Base-by-base conservation (phyloP, 2,888 invertebrate species). In the Bugula neritina region DNA sequence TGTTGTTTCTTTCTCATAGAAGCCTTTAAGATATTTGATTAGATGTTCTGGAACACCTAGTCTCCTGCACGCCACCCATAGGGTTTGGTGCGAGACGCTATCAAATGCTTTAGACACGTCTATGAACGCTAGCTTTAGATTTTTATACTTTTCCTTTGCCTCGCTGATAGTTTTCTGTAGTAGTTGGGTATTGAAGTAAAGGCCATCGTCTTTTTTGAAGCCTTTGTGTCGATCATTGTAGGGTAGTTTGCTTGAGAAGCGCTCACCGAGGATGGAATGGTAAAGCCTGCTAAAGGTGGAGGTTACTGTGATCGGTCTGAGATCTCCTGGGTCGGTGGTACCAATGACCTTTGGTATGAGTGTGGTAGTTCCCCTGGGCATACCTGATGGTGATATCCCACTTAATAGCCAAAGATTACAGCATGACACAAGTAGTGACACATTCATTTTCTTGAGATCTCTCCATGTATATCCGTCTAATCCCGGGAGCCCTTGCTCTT, bases 31-130 rank as follows among this genome's bases (percentile, higher is more conserved):
- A 25, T 57, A 57, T 5, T 57, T 13, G 5, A 57, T 25, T 5
- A 57, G 57, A 25, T 57, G 57, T n/a, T 57, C 57, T 23, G 63
- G 63, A 10, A 31, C 31, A 10, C 63, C 63, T 13, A 63, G 27
- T 5, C 63, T 27, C 17, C 63, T 13, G 10, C 27, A 31, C 5
- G 63, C 63, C n/a, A 25, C 29, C 29, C 31, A 29, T 3, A 63
- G 34, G 27, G 29, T 25, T 5, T 29, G 2, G 31, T 63, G 63
- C 2, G 63, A 63, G 10, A 63, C 63, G 13, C 29, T 63, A 31
- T 31, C 63, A 63, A 63, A 63, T 3, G 63, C 63, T n/a, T 31
- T 63, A 2, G 5, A 31, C 25, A 63, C 63, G n/a, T 63, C 63
- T 3, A 63, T 3, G 27, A 63, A 63, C 3, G 63, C 63, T 13